Evolutionary conservation across 2,113 vertebrate species (phyloP).

Genomic region (Cichladusa arquata): DNA sequence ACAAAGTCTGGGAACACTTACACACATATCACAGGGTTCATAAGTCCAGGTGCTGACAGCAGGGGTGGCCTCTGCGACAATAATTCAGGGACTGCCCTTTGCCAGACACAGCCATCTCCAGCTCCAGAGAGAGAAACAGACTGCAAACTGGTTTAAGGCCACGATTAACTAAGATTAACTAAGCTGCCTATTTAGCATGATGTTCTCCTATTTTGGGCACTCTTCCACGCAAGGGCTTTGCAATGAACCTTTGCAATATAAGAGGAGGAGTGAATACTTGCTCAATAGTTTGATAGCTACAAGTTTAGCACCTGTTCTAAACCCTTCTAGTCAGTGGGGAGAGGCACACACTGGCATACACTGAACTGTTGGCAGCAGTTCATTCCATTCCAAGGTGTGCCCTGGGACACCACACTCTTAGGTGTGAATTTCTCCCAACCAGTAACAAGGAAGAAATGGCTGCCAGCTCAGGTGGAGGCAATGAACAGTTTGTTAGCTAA

Average conservation of each 20-base stretch:
- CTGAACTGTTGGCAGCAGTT: neutral
- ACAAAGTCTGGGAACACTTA: neutral
- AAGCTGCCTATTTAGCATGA: neutral
- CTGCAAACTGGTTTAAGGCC: neutral
- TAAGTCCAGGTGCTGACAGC: neutral
- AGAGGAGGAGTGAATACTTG: neutral
- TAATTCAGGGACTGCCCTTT: neutral
- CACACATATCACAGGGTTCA: neutral
- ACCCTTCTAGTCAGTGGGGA: neutral
- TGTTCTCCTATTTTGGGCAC: neutral
- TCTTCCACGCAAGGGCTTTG: neutral
- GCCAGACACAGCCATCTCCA: neutral
- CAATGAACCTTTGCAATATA: neutral
- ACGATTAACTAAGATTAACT: neutral
- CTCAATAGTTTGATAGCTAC: neutral
- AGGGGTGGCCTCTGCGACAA: neutral
- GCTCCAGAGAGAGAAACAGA: neutral
- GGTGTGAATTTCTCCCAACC: neutral
- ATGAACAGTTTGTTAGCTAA: neutral
- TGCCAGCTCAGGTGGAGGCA: neutral
- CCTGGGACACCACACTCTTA: neutral
- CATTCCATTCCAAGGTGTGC: neutral
- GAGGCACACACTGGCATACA: neutral
- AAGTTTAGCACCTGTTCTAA: neutral
- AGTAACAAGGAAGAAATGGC: neutral